Evolutionary conservation across 2,113 vertebrate species (phyloP), one percentile per base, ranked within the genome.

Genomic region (Oxyruncus cristatus): DNA sequence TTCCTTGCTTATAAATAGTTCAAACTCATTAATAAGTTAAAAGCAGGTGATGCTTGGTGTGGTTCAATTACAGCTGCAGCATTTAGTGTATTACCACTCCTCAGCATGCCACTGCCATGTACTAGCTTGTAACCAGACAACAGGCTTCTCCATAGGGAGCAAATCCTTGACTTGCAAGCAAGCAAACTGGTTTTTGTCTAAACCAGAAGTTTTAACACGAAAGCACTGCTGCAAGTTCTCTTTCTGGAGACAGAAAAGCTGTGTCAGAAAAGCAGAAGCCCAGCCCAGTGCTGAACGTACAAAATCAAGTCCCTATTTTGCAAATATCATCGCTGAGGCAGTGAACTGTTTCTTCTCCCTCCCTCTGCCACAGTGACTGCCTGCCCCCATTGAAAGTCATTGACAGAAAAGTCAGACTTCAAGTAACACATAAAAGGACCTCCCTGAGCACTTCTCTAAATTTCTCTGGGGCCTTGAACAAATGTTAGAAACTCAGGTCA

Each of bases 21-120:
- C 81, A 63, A 58, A 83, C 84, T 96, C 95, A 97, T 96, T 85
- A 95, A 96, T 97, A 96, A 95, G 81, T 95, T 70, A 95, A 71
- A 79, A 89, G 92, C 42, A 93, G 89, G 91, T 91, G 91, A 92
- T 79, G 63, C 75, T 85, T 55, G 37, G 80, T 93, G 84, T 0
- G 28, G 89, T 92, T 97, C 92, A 83, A 67, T 92, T 92, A 95
- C 89, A 95, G 91, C 66, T 70, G 89, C 86, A 94, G 74, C 77
- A 88, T 91, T 95, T 89, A 95, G 86, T 80, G 89, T 92, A 70
- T 24, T 76, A 95, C 74, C 50, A 70, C 84, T 85, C 81, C 58
- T 61, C 20, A 85, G 92, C 95, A 55, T 19, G 62, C 77, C 86
- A 92, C 62, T 17, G 4, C 49, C 59, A 33, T n/a, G 89, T 88